These are phyloP conservation scores for Petrocephalus schoutedeni DNA, from an alignment of 2,797 vertebrate genomes.

Conservation along the genomic window DNA sequence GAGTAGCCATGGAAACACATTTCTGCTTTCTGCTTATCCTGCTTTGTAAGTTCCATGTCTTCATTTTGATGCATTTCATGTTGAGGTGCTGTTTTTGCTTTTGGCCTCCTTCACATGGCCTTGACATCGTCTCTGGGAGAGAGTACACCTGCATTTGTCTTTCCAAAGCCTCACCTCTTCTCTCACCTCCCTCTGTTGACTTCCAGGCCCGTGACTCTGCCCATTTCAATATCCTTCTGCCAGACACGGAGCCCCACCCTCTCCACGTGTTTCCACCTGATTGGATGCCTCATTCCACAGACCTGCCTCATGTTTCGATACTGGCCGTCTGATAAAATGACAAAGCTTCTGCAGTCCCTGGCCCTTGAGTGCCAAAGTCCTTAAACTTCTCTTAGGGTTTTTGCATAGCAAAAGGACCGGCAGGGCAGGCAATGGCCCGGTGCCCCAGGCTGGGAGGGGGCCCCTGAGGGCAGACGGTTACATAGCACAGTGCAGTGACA, in stretches of 20 bases:
- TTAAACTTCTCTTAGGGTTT: background rate
- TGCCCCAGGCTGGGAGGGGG: too few species aligned
- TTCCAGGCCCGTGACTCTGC: background rate
- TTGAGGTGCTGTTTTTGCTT: background rate
- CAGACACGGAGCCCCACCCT: background rate
- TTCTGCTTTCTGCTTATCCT: background rate
- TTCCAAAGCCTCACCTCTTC: background rate
- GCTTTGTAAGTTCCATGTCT: background rate
- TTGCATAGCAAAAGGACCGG: too few species aligned
- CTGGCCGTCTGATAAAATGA: background rate
- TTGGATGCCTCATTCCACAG: background rate
- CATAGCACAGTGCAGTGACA: too few species aligned
- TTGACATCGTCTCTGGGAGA: background rate
- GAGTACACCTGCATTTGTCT: background rate
- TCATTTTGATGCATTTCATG: background rate
- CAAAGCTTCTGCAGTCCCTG: background rate
- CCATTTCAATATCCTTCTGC: background rate
- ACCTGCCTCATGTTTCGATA: background rate
- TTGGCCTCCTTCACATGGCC: background rate
- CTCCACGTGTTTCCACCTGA: background rate
- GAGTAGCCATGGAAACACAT: slow-evolving; percentile 17
- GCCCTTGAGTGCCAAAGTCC: background rate
- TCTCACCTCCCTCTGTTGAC: background rate
- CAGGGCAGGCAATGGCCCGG: too few species aligned
- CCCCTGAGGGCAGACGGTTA: too few species aligned